Evolutionary conservation across 1,140 invertebrate species (phyloP).

Genomic region (Liolophura sinensis): DNA sequence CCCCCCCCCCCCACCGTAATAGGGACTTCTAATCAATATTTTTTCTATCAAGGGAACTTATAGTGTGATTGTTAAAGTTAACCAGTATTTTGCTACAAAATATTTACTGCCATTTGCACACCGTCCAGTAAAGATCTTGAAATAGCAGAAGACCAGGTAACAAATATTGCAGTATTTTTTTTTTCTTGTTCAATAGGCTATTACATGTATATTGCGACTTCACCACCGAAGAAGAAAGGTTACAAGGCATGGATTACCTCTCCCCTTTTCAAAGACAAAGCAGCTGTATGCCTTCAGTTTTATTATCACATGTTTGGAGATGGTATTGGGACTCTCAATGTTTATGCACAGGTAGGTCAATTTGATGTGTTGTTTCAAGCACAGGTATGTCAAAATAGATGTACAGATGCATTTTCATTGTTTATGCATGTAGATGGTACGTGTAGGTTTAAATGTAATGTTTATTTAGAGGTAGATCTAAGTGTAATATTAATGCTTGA

Average conservation of each 20-base stretch:
- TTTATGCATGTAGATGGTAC: too few relatives aligned
- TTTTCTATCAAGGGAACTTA: not conserved
- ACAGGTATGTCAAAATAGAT: too few relatives aligned
- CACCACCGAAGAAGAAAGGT: constrained; percentile 31
- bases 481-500: too few relatives aligned
- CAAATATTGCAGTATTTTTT: not conserved
- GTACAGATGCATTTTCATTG: too few relatives aligned
- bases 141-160: not conserved
- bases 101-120: too few relatives aligned
- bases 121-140: too few relatives aligned
- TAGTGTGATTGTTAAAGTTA: not conserved
- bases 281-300: constrained; percentile 32
- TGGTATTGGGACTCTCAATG: constrained; percentile 24
- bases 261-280: constrained; percentile 24
- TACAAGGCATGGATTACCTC: constrained; percentile 42
- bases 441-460: too few relatives aligned
- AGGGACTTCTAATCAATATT: not conserved
- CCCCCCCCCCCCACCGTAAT: too few relatives aligned
- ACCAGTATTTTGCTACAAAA: too few relatives aligned
- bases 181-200: constrained; percentile 27
- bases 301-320: constrained; percentile 53
- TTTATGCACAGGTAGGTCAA: too few relatives aligned
- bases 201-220: constrained; percentile 51
- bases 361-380: too few relatives aligned
- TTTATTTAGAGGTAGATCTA: too few relatives aligned